Evolutionary conservation across 1,140 invertebrate genomes (phyloP).

Genomic region (Caenorhabditis latens): DNA sequence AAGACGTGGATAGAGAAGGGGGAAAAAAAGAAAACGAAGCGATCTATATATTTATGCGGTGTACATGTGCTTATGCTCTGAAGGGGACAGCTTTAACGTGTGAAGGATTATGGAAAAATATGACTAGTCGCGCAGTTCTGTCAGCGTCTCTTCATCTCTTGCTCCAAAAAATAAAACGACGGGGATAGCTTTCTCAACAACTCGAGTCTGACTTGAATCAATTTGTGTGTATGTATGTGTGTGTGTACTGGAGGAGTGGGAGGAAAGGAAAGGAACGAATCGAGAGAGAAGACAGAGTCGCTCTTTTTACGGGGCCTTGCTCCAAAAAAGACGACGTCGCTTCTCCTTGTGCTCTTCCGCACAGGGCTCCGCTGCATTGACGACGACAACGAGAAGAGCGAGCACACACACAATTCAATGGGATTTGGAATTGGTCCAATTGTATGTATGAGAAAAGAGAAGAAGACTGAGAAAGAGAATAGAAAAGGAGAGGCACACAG

Average conservation of each 20-base stretch:
- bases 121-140: constrained; percentile 42
- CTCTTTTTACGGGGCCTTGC: constrained; percentile 49
- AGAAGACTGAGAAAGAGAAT: constrained; percentile 45
- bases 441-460: constrained; percentile 49
- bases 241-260: constrained; percentile 27
- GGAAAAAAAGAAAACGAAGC: constrained; percentile 1
- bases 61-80: constrained; percentile 30
- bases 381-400: constrained; percentile 15
- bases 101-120: constrained; percentile 54
- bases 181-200: constrained; percentile 48
- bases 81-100: constrained; percentile 24
- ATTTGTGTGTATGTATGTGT: constrained; percentile 30
- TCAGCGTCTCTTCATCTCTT: constrained; percentile 46
- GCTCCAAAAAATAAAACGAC: constrained; percentile 44
- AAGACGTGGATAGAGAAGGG: not conserved
- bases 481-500: constrained; percentile 27
- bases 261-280: constrained; percentile 42
- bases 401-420: constrained; percentile 49
- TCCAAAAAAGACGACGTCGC: constrained; percentile 51
- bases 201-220: constrained; percentile 50
- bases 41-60: constrained; percentile 29
- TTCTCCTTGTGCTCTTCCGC: constrained; percentile 30
- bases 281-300: constrained; percentile 34
- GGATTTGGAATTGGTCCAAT: constrained; percentile 55
- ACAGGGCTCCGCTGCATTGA: not conserved